Base-by-base conservation (phyloP, 1,140 invertebrate species). In the Pollicipes pollicipes region DNA sequence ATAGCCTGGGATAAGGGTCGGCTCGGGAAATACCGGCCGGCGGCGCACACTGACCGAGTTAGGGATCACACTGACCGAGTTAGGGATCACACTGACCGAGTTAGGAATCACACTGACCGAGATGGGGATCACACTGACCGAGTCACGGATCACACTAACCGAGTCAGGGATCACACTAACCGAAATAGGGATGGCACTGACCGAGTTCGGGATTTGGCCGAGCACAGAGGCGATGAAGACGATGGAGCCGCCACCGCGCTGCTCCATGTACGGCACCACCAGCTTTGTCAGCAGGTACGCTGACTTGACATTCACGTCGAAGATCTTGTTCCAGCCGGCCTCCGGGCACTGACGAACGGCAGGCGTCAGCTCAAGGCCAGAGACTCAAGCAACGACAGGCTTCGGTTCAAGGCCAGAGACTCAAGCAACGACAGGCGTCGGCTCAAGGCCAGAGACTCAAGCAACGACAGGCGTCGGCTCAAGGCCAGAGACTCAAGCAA, bases 261-360 rank as follows among this genome's bases (percentile, higher is more conserved):
- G 85, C 72, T 86, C 82, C 68, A 98, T 82, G 77, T 90, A 83
- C 0, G 95, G 94, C 30, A 93, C 81, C 16, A 88, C 87, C 81
- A 95, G 90, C 82, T 97, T 89, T 3, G 91, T 88, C 35, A 98
- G 77, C 69, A 97, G 78, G 81, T 89, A 97, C 4, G 91, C 85
- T 70, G 87, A 83, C 82, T 97, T 97, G 0, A 98, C 89, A 84
- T 98, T 98, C 1, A 91, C 82, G 73, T 98, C 93, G 82, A 98
- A 96, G 78, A 98, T 92, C 85, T 98, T 95, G 78, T 95, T 90
- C 93, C 93, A 97, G 3, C 85, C 82, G 70, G 85, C 81, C 82
- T 94, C 92, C 37, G 88, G 80, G 71, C 87, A 88, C 88, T 90
- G 77, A 67, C 84, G n/a, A n/a, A n/a, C n/a, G n/a, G n/a, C n/a